A percentile compares a stretch with the other conserved stretches of the same genome.
These are phyloP conservation scores for Serilophus lunatus DNA, from an alignment of 2,113 vertebrate genomes.

Conservation along the genomic window DNA sequence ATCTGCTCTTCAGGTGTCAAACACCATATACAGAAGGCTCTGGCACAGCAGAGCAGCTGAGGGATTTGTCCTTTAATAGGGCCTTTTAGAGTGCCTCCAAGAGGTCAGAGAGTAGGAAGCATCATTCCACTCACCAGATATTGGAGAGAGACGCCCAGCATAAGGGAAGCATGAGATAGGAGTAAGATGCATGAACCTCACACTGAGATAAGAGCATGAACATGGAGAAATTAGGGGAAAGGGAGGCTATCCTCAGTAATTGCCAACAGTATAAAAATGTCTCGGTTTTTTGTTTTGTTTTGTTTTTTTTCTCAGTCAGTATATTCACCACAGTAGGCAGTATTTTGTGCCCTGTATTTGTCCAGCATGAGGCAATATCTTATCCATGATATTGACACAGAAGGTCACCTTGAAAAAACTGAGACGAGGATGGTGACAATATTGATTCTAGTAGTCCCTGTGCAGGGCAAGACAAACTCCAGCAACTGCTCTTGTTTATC, in stretches of 20 bases:
- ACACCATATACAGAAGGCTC: rapidly evolving
- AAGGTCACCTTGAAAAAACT: not conserved
- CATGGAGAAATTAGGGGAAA: not conserved
- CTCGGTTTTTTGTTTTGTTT: no score
- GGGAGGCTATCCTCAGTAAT: not conserved
- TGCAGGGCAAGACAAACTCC: not conserved
- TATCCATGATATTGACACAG: not conserved
- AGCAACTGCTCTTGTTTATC: not conserved
- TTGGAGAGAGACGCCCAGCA: rapidly evolving
- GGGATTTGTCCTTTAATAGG: not conserved
- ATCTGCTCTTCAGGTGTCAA: not conserved
- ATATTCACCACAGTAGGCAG: not conserved
- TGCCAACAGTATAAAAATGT: not conserved
- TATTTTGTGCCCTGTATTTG: not conserved
- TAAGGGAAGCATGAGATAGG: not conserved
- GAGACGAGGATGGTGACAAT: not conserved
- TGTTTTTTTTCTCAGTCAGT: not conserved
- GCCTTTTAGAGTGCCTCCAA: not conserved
- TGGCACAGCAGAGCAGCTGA: not conserved
- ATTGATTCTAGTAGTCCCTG: not conserved
- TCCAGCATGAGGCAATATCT: not conserved
- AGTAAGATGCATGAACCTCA: not conserved
- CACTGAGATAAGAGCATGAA: not conserved
- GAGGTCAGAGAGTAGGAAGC: not conserved
- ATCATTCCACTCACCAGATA: rapidly evolving